Percentiles rank a stretch among this genome's conserved stretches.
Conservation (phyloP, 1,140 invertebrate species). For the Bombus turneri region DNA sequence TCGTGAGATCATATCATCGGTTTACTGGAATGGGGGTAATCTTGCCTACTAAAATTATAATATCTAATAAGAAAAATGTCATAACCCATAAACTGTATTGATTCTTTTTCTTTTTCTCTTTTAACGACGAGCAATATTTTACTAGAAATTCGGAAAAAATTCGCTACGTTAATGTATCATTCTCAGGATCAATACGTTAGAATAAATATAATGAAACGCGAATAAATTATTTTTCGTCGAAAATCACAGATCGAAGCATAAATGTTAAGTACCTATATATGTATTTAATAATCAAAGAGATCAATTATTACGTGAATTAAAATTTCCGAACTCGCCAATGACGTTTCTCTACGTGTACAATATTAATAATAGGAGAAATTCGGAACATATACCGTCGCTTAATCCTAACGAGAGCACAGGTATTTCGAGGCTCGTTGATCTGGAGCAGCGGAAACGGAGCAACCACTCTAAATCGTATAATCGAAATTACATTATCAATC, state of each 20-base stretch:
- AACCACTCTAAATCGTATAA: not conserved
- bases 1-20: not conserved
- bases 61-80: too few species aligned
- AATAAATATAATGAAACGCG: too few species aligned
- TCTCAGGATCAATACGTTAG: too few species aligned
- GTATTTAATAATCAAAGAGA: not conserved
- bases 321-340: not conserved
- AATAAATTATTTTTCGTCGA: too few species aligned
- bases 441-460: not conserved
- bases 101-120: not conserved
- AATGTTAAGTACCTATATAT: too few species aligned
- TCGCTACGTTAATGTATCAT: fast-evolving
- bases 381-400: too few species aligned
- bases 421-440: not conserved
- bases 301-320: not conserved
- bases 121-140: not conserved
- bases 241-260: too few species aligned
- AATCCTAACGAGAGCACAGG: not conserved
- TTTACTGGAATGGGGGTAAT: not conserved
- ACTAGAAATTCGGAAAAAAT: fast-evolving
- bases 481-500: conserved; percentile 56
- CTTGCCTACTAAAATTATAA: too few species aligned
- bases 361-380: not conserved
- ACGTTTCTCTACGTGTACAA: not conserved
- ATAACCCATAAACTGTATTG: not conserved